Percentiles rank a stretch among this genome's conserved stretches.
Conservation (phyloP, 2,797 vertebrate species). For the Cyprinodon diabolis region DNA sequence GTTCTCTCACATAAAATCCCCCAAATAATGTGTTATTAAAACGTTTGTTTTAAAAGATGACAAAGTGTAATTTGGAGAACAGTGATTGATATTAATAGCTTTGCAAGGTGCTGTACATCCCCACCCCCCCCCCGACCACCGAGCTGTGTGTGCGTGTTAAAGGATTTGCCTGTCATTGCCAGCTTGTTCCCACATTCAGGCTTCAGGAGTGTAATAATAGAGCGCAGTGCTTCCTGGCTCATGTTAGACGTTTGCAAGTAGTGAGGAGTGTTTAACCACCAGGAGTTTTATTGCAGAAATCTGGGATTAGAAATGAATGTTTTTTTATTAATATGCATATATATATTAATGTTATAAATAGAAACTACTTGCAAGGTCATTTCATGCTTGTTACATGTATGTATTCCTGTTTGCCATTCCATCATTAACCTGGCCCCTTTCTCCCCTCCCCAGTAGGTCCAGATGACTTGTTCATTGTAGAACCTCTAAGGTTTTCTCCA, state of each 20-base stretch:
- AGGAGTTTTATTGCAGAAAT: neutral
- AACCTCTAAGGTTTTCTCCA: slow-evolving; percentile 98
- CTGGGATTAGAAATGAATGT: neutral
- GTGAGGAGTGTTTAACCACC: slow-evolving; percentile 40
- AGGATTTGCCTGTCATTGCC: slow-evolving; percentile 61
- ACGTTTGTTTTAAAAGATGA: neutral
- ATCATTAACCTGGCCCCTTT: slow-evolving; percentile 81
- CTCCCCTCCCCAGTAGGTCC: slow-evolving; percentile 89
- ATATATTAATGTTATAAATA: neutral
- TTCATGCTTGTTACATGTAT: slow-evolving; percentile 80
- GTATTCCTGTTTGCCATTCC: slow-evolving; percentile 79
- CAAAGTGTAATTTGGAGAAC: neutral
- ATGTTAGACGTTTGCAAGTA: slow-evolving; percentile 80
- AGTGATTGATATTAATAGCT: neutral
- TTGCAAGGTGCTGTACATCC: neutral
- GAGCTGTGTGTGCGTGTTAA: slow-evolving; percentile 8
- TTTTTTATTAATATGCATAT: neutral
- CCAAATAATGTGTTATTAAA: neutral
- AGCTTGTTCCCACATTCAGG: slow-evolving; percentile 65
- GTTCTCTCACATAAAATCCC: neutral
- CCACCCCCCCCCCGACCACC: slow-evolving; percentile 57
- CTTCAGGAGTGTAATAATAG: slow-evolving; percentile 60
- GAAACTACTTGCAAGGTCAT: slow-evolving; percentile 80
- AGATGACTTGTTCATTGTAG: slow-evolving; percentile 98
- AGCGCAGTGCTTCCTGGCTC: slow-evolving; percentile 71